A percentile compares a stretch with the other conserved stretches of the same genome.
These are phyloP conservation scores for Hippocampus barbouri DNA, from an alignment of 2,113 vertebrate genomes.

Conservation along the genomic window DNA sequence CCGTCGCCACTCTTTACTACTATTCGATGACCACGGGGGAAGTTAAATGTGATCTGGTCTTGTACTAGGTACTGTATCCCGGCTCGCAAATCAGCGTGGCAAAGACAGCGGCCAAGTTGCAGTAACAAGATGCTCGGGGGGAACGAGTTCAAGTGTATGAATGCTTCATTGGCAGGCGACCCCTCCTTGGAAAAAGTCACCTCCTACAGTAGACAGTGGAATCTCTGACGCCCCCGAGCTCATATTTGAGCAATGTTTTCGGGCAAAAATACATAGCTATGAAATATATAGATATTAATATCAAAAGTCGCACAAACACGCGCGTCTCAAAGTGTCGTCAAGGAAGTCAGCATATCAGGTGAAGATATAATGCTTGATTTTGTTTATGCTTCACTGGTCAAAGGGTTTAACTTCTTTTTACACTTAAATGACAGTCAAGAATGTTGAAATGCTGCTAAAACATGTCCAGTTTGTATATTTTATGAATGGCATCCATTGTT, in stretches of 20 bases:
- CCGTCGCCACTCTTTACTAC: background rate
- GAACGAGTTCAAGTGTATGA: conserved; percentile 74
- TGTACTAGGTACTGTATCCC: conserved; percentile 69
- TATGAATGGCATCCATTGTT: background rate
- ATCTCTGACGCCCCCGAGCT: conserved; percentile 42
- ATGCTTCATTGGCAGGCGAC: conserved; percentile 70
- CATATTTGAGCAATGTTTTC: conserved; percentile 20
- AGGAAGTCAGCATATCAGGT: background rate
- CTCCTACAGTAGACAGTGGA: conserved; percentile 3
- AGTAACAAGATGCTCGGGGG: conserved; percentile 76
- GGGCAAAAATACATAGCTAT: too few species aligned
- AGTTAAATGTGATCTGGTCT: conserved; percentile 12
- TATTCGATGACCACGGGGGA: background rate
- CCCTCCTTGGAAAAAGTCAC: conserved; percentile 20
- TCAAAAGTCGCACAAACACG: background rate
- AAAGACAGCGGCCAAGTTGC: conserved; percentile 70
- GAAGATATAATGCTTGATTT: background rate
- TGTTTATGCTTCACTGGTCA: background rate
- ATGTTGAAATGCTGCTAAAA: background rate
- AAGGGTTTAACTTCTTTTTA: background rate
- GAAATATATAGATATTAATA: background rate
- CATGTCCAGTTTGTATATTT: background rate
- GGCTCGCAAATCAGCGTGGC: conserved; percentile 65
- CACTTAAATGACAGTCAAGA: background rate
- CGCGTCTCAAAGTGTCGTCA: background rate